Conservation (phyloP, 2,888 invertebrate genomes). For the Nezara viridula region DNA sequence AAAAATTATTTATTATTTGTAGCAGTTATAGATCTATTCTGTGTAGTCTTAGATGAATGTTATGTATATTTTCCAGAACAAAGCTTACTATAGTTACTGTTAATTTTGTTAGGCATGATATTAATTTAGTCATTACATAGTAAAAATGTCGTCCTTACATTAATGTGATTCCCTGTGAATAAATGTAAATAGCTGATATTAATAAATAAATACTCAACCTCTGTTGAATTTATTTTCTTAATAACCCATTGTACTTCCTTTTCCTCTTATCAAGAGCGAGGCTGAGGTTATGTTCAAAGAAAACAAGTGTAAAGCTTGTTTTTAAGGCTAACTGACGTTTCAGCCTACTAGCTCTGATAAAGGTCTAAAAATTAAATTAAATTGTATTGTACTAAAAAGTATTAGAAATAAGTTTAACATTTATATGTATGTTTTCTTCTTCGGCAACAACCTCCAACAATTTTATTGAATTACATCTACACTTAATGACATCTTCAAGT, state of each 20-base stretch:
- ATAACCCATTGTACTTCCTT: neutral
- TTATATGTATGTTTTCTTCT: too few relatives aligned
- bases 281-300: too few relatives aligned
- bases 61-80: constrained; percentile 29
- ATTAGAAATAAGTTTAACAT: too few relatives aligned
- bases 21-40: constrained; percentile 17
- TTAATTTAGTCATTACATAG: constrained; percentile 53
- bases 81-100: constrained; percentile 42
- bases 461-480: too few relatives aligned
- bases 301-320: too few relatives aligned
- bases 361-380: too few relatives aligned
- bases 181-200: constrained; percentile 60
- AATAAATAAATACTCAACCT: constrained; percentile 45
- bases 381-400: too few relatives aligned
- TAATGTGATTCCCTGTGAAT: constrained; percentile 61
- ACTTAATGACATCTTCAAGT: too few relatives aligned
- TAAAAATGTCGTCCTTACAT: constrained; percentile 55
- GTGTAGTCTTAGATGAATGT: constrained; percentile 29
- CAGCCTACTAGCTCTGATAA: too few relatives aligned
- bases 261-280: too few relatives aligned
- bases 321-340: too few relatives aligned
- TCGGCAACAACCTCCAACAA: too few relatives aligned
- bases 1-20: constrained; percentile 16
- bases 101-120: constrained; percentile 52
- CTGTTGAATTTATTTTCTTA: neutral